phyloP scores from a whole-genome alignment of 2,113 vertebrate genomes.

The Proterorhinus semilunaris region DNA sequence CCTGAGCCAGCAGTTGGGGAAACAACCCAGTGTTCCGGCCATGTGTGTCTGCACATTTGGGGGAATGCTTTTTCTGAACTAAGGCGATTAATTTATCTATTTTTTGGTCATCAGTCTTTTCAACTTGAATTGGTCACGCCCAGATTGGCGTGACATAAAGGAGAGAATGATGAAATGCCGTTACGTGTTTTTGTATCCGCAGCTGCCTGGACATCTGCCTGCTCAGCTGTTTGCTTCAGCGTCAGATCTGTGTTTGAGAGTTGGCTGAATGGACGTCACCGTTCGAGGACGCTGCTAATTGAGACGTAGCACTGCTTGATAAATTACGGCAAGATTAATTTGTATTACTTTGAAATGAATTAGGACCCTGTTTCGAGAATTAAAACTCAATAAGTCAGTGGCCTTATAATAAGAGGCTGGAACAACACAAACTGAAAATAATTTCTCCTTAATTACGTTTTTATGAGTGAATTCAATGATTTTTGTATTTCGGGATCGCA shows the following conservation, averaged over 20 bases:
- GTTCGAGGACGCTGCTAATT: background rate
- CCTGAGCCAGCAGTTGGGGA: conserved; percentile 37
- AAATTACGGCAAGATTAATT: background rate
- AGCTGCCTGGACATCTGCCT: conserved; percentile 59
- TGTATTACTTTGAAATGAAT: background rate
- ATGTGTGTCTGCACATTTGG: conserved; percentile 29
- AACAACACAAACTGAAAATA: no score
- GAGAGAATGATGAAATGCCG: conserved; percentile 23
- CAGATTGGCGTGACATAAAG: conserved; percentile 22
- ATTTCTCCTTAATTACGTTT: no score
- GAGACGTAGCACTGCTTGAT: background rate
- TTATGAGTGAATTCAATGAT: no score
- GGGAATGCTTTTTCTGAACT: conserved; percentile 34
- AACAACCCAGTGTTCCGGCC: conserved; percentile 52
- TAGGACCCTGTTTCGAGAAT: background rate
- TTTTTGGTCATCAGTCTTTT: conserved; percentile 30
- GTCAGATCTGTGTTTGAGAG: background rate
- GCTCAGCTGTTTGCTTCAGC: conserved; percentile 36
- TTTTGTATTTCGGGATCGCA: no score
- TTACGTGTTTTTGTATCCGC: conserved; percentile 40
- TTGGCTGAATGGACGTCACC: background rate
- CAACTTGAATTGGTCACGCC: conserved; percentile 10
- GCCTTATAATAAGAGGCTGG: background rate
- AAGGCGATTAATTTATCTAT: conserved; percentile 21
- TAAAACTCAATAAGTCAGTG: background rate